Base-by-base conservation (phyloP, 1,140 invertebrate genomes). In the Bombus turneri region DNA sequence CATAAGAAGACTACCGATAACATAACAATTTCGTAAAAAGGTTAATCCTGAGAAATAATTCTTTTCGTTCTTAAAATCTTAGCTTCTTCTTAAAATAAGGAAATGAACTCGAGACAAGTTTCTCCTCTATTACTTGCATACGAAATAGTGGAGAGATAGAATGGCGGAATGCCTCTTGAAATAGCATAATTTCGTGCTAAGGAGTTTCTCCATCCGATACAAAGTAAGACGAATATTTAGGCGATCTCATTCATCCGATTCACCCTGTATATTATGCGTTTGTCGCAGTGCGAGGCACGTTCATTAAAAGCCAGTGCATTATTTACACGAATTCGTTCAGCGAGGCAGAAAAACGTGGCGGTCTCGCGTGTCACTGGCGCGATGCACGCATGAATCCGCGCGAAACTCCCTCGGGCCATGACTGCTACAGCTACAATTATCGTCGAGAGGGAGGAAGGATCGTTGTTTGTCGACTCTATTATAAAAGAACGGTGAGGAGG, bases 301-400 rank as follows among this genome's bases (percentile, higher is more conserved):
- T 81, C 78, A 81, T 81, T 81, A 82, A 82, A 82, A 73, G 53
- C 80, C 69, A 53, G 69, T 81, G 47, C 43, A 71, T 81, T 81
- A 81, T 81, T 81, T 69, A 69, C 64, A n/a, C 31, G 66, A 47
- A 71, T 81, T 34, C 43, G 64, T 81, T 71, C 76, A 43, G 15
- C 57, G 10, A 43, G 76, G 39, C 37, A 39, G 85, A 41, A 71
- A 83, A 84, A 86, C 39, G 64, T 53, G 39, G 43, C 28, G 43
- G 18, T 39, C n/a, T 62, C 43, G n/a, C 83, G 28, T 59, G 53
- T 57, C 57, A 39, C 25, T 62, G 37, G 75, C 74, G 53, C 53
- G 74, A 62, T 39, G 28, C 74, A 76, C 74, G 74, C 75, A 64
- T 59, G 59, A 78, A 66, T 64, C 39, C 76, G 59, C 59, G 76